Evolutionary conservation across 92 coral and sea anemone genomes (phyloP).

Genomic region (Meandrina meandrites): DNA sequence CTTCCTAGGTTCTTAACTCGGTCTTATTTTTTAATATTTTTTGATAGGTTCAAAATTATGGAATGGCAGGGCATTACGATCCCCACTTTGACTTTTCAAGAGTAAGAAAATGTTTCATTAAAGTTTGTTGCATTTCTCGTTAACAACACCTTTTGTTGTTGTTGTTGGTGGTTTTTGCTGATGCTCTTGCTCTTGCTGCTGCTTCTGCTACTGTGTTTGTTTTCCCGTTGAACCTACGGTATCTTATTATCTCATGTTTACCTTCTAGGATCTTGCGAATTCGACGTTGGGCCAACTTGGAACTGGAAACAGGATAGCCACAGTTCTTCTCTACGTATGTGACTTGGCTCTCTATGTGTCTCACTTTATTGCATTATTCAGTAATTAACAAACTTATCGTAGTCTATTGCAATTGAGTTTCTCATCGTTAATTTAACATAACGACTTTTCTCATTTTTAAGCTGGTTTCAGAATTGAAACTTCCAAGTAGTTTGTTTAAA

Average conservation of each 20-base stretch:
- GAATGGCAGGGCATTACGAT: slow-evolving; percentile 97
- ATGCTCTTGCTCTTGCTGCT: neutral
- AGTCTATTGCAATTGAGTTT: neutral
- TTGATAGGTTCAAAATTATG: slow-evolving; percentile 93
- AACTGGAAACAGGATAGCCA: slow-evolving; percentile 94
- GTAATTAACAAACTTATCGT: neutral
- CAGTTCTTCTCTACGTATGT: slow-evolving; percentile 89
- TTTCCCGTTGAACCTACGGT: neutral
- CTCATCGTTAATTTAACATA: neutral
- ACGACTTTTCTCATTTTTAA: too few species aligned
- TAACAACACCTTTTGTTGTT: too few species aligned
- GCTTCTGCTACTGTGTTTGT: too few species aligned
- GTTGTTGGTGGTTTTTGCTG: neutral
- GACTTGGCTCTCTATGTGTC: neutral
- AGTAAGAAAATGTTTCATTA: slow-evolving; percentile 55
- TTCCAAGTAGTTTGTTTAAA: too few species aligned
- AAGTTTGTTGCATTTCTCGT: neutral
- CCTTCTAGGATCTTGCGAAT: slow-evolving; percentile 66
- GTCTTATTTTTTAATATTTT: neutral
- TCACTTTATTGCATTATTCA: too few species aligned
- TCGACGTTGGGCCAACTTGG: slow-evolving; percentile 73
- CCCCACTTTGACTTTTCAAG: slow-evolving; percentile 99
- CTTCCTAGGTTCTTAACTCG: neutral
- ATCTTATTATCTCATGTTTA: neutral
- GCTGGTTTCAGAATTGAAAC: too few species aligned